These are phyloP conservation scores for Andrena cerasifolii DNA, from an alignment of 1,140 invertebrate species.

Conservation along the genomic window DNA sequence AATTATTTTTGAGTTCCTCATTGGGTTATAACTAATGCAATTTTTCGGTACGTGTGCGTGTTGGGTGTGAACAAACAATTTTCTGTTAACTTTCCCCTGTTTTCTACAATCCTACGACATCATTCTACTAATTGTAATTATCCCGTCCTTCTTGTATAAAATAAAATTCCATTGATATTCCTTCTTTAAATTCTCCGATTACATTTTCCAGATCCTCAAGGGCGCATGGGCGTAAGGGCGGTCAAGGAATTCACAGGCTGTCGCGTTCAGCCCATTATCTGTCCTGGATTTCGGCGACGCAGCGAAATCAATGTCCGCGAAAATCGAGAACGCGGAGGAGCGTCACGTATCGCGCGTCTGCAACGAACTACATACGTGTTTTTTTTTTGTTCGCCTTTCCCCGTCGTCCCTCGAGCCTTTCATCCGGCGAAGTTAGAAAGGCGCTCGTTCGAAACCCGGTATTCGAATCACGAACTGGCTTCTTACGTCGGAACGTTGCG, in stretches of 20 bases:
- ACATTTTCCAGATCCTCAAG: neutral
- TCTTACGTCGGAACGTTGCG: neutral
- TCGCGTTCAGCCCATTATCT: constrained; percentile 6
- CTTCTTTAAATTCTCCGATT: neutral
- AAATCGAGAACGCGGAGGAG: constrained; percentile 29
- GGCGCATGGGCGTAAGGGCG: neutral
- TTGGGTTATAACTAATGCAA: no score
- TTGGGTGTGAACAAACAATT: no score
- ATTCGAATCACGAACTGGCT: constrained; percentile 14
- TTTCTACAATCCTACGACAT: no score
- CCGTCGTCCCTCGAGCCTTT: neutral
- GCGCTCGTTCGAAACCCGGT: neutral
- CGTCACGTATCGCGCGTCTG: constrained; percentile 31
- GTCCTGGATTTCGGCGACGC: constrained; percentile 24
- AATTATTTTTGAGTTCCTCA: no score
- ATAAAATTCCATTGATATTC: neutral
- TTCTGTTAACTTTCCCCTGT: no score
- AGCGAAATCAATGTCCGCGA: constrained; percentile 35
- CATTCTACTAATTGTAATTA: no score
- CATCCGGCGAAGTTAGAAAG: neutral
- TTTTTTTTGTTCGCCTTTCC: neutral
- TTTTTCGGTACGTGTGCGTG: no score
- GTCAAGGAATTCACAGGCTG: constrained; percentile 35
- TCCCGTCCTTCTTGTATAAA: no score
- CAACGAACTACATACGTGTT: neutral